Evolutionary conservation across 2,113 vertebrate genomes (phyloP), one percentile per base, ranked within the genome.

Genomic region (Oenanthe melanoleuca): DNA sequence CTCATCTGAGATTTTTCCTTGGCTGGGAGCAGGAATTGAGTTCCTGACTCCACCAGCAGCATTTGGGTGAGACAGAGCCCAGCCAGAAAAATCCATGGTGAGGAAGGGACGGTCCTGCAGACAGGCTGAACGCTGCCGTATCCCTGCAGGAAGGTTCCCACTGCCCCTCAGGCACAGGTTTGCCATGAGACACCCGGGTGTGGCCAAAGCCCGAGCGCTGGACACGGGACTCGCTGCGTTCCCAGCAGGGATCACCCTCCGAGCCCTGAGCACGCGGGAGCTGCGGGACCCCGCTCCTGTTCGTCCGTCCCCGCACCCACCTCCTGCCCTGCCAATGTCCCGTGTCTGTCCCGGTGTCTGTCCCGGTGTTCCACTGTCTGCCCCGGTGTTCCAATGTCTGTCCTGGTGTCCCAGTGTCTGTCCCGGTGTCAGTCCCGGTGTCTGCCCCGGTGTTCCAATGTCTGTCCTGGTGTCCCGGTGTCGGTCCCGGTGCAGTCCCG

Each of bases 201-300:
- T 37, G 34, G 34, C 34, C 34, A 37, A 37, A 37, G 34, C 34
- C 34, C 34, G 34, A 3, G 3, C 2, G 1, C 23, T 29, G 45
- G 53, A 8, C 47, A 7, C 17, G 4, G 52, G 1, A 0, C 14
- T 10, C 1, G 29, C 12, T 5, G 8, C 5, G 3, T 10, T 31
- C 11, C 24, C 61, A 56, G 49, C 61, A 21, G 1, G 14, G 59
- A 24, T 55, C 72, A 53, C 25, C 82, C 65, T 34, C 49, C 6
- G 0, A 52, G 42, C 4, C 23, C 60, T 10, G 56, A 61, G 61
- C 64, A 5, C 28, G 0, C 0, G 17, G 60, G 29, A 33, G 29
- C 2, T 1, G 57, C 8, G 45, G 28, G 7, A 61, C 7, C 5
- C 18, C 4, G 14, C 1, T 21, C 33, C 55, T 19, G 45, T 40